Evolutionary conservation across 2,113 vertebrate species (phyloP).

Genomic region (Eulemur rufifrons): DNA sequence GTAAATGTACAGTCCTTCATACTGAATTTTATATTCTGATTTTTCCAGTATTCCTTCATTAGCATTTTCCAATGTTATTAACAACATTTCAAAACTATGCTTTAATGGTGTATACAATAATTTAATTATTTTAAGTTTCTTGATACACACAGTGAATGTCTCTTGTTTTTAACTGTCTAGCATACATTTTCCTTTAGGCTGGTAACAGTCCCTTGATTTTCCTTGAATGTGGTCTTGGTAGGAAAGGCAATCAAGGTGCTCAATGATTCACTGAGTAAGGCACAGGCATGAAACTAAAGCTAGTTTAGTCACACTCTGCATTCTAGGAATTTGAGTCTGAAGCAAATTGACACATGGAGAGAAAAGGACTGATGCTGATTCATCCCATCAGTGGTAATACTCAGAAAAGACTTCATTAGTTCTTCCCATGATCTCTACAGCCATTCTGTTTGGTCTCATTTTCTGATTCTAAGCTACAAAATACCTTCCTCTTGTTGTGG

Average conservation of each 20-base stretch:
- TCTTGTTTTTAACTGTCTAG: background rate
- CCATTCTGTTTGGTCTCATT: background rate
- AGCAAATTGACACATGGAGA: background rate
- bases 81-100: background rate
- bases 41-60: slow-evolving; percentile 13
- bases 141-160: background rate
- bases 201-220: background rate
- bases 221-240: background rate
- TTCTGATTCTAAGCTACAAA: background rate
- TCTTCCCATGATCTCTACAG: background rate
- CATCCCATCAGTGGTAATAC: background rate
- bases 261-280: background rate
- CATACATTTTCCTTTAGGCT: background rate
- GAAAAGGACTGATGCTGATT: background rate
- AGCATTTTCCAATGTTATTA: background rate
- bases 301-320: background rate
- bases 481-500: background rate
- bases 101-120: background rate
- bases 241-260: background rate
- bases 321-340: background rate
- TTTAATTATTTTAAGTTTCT: background rate
- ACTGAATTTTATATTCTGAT: background rate
- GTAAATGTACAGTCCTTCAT: background rate
- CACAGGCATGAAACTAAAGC: background rate
- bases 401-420: background rate